phyloP scores from a whole-genome alignment of 30 jellyfish, hydroid and myxozoan genomes.

The Rhopilema esculentum region DNA sequence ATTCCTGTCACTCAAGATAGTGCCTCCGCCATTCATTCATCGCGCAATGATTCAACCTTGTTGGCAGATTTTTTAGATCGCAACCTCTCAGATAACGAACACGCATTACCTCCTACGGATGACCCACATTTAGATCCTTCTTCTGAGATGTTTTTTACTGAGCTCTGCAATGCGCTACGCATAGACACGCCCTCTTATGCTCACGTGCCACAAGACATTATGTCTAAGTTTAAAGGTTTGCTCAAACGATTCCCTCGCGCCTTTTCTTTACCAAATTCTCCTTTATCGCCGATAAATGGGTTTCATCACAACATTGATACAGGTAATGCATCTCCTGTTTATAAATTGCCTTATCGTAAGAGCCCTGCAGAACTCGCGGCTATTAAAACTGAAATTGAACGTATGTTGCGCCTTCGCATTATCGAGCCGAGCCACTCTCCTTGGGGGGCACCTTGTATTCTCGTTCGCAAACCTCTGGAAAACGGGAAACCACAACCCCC shows the following conservation, averaged over 20 bases:
- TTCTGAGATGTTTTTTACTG: neutral
- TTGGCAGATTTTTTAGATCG: constrained; percentile 2
- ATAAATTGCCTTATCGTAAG: constrained; percentile 1
- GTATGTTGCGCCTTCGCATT: neutral
- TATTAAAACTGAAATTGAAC: neutral
- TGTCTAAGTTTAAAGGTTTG: neutral
- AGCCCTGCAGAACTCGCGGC: constrained; percentile 29
- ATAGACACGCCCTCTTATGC: constrained; percentile 1
- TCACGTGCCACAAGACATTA: neutral
- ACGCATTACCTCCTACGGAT: constrained; percentile 28
- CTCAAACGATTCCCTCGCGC: neutral
- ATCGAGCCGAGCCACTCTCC: constrained; percentile 1
- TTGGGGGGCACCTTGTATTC: neutral
- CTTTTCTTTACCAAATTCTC: neutral
- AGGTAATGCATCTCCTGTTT: constrained; percentile 26
- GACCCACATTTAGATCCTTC: neutral
- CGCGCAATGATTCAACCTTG: neutral
- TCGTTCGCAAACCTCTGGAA: constrained; percentile 59
- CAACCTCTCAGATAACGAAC: neutral
- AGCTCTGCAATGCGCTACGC: constrained; percentile 9
- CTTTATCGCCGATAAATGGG: neutral
- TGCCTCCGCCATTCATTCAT: neutral
- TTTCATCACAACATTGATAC: constrained; percentile 9
- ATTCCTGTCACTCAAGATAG: neutral
- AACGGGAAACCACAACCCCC: too few species aligned